Evolutionary conservation across 2,797 vertebrate species (phyloP), one percentile per base, ranked within the genome.

Genomic region (Enteromius radiatus): DNA sequence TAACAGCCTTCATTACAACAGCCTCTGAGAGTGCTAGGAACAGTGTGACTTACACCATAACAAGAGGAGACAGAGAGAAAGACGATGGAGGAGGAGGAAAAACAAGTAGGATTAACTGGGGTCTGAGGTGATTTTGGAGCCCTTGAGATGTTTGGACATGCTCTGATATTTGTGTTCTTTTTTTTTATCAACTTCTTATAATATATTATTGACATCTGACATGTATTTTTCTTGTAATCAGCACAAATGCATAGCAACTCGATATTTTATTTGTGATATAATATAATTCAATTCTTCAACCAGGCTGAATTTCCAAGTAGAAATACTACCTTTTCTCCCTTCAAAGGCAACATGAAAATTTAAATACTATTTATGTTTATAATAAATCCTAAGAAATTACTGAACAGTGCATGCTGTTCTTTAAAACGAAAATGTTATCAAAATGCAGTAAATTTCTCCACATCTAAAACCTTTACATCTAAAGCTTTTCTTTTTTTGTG

Each of bases 1-100:
- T 83, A 85, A 80, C 81, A 70, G 81, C 76, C 76, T 76, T 83
- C 70, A 80, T 85, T 80, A 80, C 69, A 83, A 45, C 70, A 83
- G 63, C 36, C 54, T 71, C 41, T 36, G 36, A 61, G 54, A 71
- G 68, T 0, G 26, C 68, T 45, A 52, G 70, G 63, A 64, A 81
- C 56, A 73, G 71, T 74, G 70, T 31, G 33, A 71, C 63, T 54
- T 75, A 65, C 80, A 81, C 43, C 33, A 67, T 28, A 68, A 73
- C 45, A 76, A 47, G 6, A 56, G 3, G 23, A 71, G 67, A 74
- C 23, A 69, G 26, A 65, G 21, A 69, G 14, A 49, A 9, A 41
- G 71, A 68, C 2, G 14, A 5, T 6, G 23, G 10, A n/a, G 31
- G 23, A 43, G 38, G 33, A 64, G 31, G 3, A 47, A 21, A 41